Evolutionary conservation across 2,113 vertebrate species (phyloP), one percentile per base, ranked within the genome.

Genomic region (Procavia capensis): DNA sequence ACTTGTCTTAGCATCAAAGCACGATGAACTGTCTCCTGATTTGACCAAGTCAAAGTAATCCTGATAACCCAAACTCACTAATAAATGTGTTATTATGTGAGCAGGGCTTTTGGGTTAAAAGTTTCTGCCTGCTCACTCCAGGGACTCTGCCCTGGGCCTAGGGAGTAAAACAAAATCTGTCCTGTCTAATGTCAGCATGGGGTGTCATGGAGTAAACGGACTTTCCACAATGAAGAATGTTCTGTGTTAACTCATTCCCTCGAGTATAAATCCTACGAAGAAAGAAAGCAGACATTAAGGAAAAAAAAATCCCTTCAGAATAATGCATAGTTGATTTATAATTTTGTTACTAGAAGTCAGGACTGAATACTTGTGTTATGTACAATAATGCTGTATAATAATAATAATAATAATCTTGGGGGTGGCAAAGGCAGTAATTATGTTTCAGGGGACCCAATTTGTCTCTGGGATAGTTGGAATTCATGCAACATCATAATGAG

Each of bases 1-100:
- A n/a, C 0, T 43, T 50, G 6, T 29, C 64, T 45, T 54, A 6
- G 2, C 57, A 10, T 47, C 16, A 39, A 64, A 68, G 74, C 39
- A 54, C 9, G 2, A 4, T 36, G 64, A 19, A 31, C 45, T 5
- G 10, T 29, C 6, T 25, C 76, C 85, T 25, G 34, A 34, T 3
- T 10, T n/a, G 82, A 9, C 7, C 25, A 20, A 34, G 22, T 0
- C 47, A 5, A 29, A 66, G 84, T 54, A 36, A 1, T 10, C 14
- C 10, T 75, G 54, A 3, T 50, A 85, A 81, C 75, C 36, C 10
- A 43, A 27, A 31, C 8, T 61, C 25, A 14, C 25, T n/a, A 61
- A n/a, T 1, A 31, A 68, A 19, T 1, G 25, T 2, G 3, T 27
- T 1, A 1, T n/a, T 19, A 39, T 5, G 8, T 8, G 19, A 47